Conservation (phyloP, 2,797 vertebrate genomes). For the Cyprinella venusta region DNA sequence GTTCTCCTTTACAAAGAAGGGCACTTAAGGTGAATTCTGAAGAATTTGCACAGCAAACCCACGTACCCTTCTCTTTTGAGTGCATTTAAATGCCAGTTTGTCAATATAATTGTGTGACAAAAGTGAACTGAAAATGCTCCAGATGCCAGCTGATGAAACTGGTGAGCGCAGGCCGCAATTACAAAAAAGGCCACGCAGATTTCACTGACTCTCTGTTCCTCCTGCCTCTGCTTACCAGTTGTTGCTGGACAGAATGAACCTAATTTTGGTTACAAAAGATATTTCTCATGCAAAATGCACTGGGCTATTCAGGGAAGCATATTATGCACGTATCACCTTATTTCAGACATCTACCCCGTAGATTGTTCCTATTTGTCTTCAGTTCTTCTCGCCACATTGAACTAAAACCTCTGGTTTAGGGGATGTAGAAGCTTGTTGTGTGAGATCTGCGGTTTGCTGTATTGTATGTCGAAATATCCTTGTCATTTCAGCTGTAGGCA, state of each 20-base stretch:
- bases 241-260: constrained; percentile 4
- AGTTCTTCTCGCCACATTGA: constrained; percentile 27
- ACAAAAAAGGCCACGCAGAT: constrained; percentile 4
- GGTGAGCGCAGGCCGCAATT: constrained; percentile 19
- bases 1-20: background rate
- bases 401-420: constrained; percentile 41
- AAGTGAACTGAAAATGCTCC: constrained; percentile 58
- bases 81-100: constrained; percentile 13
- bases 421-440: constrained; percentile 42
- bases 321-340: constrained; percentile 11
- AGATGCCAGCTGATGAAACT: constrained; percentile 40
- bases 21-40: background rate
- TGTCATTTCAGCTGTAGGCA: constrained; percentile 20
- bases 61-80: background rate
- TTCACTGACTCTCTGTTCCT: constrained; percentile 19
- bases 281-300: constrained; percentile 14
- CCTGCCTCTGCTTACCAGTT: constrained; percentile 30
- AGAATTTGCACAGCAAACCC: background rate
- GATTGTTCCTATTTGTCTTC: constrained; percentile 42
- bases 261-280: background rate
- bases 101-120: background rate
- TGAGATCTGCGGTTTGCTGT: constrained; percentile 35
- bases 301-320: constrained; percentile 33
- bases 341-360: constrained; percentile 9
- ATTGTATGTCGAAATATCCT: constrained; percentile 15